Percentiles rank a stretch among this genome's conserved stretches.
These are phyloP conservation scores for Natrix natrix DNA, from an alignment of 2,797 vertebrate species.

Conservation along the genomic window DNA sequence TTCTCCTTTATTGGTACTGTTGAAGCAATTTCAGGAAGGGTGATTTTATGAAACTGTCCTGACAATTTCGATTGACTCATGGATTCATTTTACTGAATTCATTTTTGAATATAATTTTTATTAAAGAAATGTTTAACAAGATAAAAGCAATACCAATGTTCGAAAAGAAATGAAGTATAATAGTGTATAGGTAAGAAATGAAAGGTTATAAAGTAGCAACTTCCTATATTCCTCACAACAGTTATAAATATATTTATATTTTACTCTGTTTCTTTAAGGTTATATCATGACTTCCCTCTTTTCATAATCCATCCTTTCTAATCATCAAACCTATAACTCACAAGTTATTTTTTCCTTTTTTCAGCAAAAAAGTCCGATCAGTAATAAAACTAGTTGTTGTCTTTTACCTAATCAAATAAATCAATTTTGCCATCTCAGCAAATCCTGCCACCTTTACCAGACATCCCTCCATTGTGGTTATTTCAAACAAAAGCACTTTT, in stretches of 20 bases:
- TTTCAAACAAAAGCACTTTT: background rate
- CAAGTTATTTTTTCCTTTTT: too few relatives aligned
- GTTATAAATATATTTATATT: background rate
- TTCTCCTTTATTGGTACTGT: too few relatives aligned
- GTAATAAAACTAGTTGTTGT: background rate
- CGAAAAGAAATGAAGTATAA: background rate
- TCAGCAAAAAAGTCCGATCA: too few relatives aligned
- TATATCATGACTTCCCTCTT: too few relatives aligned
- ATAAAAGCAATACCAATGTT: background rate
- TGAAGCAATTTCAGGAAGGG: too few relatives aligned
- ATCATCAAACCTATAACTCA: too few relatives aligned
- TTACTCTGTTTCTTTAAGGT: too few relatives aligned
- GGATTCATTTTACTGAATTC: background rate
- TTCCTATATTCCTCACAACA: background rate
- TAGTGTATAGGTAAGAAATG: too few relatives aligned
- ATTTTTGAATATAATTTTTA: background rate
- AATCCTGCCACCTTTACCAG: background rate
- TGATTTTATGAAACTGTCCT: too few relatives aligned
- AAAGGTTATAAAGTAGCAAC: background rate
- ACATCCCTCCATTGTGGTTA: background rate
- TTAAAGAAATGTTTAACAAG: background rate
- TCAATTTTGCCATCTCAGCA: background rate
- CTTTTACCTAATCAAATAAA: background rate
- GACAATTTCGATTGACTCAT: background rate
- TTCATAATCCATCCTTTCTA: too few relatives aligned